These are phyloP conservation scores for Euproctis similis DNA, from an alignment of 2,888 invertebrate genomes.

Conservation along the genomic window DNA sequence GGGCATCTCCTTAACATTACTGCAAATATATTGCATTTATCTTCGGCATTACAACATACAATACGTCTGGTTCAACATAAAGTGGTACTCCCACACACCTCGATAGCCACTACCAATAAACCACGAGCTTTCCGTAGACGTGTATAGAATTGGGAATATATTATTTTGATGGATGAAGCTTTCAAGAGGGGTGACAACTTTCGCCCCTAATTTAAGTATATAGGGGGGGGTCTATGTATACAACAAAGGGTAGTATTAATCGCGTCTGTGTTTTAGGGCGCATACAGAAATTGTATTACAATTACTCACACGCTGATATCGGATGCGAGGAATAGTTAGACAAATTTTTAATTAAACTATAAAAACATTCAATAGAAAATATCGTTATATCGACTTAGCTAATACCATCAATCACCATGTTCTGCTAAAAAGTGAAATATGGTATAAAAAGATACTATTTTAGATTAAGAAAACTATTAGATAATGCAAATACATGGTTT, in stretches of 20 bases:
- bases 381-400: too few species aligned
- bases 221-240: slow-evolving; percentile 8
- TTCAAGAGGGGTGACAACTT: slow-evolving; percentile 21
- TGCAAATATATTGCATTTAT: slow-evolving; percentile 5
- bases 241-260: slow-evolving; percentile 27
- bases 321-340: too few species aligned
- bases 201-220: slow-evolving; percentile 24
- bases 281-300: not conserved
- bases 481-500: too few species aligned
- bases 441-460: too few species aligned
- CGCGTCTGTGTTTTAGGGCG: slow-evolving; percentile 20
- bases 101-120: slow-evolving; percentile 7
- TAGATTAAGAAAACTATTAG: too few species aligned
- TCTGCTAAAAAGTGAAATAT: too few species aligned
- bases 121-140: slow-evolving; percentile 10
- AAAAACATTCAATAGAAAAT: too few species aligned
- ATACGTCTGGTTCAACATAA: slow-evolving; percentile 2
- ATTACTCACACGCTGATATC: too few species aligned
- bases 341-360: too few species aligned
- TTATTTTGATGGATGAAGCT: slow-evolving; percentile 22
- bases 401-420: too few species aligned
- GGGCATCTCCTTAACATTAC: slow-evolving; percentile 12
- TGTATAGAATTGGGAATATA: slow-evolving; percentile 7
- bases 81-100: slow-evolving; percentile 4
- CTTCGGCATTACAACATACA: slow-evolving; percentile 1